These are phyloP conservation scores for Amblyjoppa fuscipennis DNA, from an alignment of 2,888 invertebrate genomes.

Conservation along the genomic window DNA sequence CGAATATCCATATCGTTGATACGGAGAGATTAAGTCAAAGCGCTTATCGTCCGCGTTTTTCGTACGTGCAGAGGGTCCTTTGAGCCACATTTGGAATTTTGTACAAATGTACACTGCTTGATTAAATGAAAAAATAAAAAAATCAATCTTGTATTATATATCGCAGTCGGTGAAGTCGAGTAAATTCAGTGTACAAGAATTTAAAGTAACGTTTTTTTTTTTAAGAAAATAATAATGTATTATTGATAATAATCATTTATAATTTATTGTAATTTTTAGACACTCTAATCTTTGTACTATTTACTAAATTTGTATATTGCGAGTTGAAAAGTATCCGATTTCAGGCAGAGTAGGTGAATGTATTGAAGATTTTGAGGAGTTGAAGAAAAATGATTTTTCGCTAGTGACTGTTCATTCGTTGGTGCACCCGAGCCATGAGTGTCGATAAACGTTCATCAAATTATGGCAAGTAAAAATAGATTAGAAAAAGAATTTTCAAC, in stretches of 20 bases:
- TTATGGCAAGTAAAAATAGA: neutral
- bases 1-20: neutral
- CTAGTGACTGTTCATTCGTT: constrained; percentile 2
- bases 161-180: no score
- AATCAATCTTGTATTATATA: no score
- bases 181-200: neutral
- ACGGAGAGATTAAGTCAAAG: neutral
- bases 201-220: neutral
- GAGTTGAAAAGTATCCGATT: neutral
- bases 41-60: neutral
- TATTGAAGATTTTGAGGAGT: neutral
- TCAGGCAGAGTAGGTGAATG: neutral
- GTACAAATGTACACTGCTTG: neutral
- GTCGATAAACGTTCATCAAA: neutral
- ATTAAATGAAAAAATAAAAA: neutral
- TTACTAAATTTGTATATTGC: neutral
- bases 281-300: neutral
- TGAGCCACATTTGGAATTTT: neutral
- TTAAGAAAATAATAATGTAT: no score
- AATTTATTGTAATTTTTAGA: no score
- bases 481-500: neutral
- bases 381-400: neutral
- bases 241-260: no score
- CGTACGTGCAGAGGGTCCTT: neutral
- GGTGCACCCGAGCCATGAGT: neutral